phyloP scores from a whole-genome alignment of 2,888 invertebrate species.

The Drosophila atroscutellata region DNA sequence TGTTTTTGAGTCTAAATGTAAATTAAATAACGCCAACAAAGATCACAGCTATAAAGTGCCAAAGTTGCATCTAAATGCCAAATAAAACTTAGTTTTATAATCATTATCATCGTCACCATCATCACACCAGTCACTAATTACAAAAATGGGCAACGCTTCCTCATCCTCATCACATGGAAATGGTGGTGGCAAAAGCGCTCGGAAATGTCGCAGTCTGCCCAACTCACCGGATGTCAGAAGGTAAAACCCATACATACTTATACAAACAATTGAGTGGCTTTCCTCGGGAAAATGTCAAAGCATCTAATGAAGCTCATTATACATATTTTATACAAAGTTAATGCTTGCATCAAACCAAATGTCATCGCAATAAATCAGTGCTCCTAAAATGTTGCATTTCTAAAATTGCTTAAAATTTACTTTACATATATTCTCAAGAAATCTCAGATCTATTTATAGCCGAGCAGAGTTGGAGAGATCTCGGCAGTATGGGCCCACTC shows the following conservation, averaged over 20 bases:
- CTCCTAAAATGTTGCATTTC: conserved; percentile 22
- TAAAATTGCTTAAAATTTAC: conserved; percentile 62
- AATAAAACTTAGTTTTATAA: conserved; percentile 64
- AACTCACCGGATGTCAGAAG: conserved; percentile 92
- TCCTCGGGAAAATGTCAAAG: conserved; percentile 40
- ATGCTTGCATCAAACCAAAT: conserved; percentile 64
- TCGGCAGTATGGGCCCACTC: conserved; percentile 24
- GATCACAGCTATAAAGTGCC: conserved; percentile 60
- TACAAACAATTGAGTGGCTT: conserved; percentile 22
- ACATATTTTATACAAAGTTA: conserved; percentile 42
- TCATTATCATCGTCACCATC: conserved; percentile 46
- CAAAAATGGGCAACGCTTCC: conserved; percentile 84
- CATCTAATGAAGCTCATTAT: conserved; percentile 71
- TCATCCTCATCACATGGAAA: conserved; percentile 79
- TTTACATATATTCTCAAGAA: conserved; percentile 59
- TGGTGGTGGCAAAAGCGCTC: conserved; percentile 76
- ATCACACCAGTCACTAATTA: conserved; percentile 23
- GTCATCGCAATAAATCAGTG: conserved; percentile 71
- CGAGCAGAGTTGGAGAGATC: neutral
- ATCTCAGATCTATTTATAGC: conserved; percentile 53
- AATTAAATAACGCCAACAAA: conserved; percentile 2
- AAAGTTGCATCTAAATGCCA: conserved; percentile 72
- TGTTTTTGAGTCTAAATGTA: conserved; percentile 17
- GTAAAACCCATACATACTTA: conserved; percentile 85
- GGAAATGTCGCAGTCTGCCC: conserved; percentile 89